Base-by-base conservation (phyloP, 2,888 invertebrate genomes). In the Aporophyla nigra region DNA sequence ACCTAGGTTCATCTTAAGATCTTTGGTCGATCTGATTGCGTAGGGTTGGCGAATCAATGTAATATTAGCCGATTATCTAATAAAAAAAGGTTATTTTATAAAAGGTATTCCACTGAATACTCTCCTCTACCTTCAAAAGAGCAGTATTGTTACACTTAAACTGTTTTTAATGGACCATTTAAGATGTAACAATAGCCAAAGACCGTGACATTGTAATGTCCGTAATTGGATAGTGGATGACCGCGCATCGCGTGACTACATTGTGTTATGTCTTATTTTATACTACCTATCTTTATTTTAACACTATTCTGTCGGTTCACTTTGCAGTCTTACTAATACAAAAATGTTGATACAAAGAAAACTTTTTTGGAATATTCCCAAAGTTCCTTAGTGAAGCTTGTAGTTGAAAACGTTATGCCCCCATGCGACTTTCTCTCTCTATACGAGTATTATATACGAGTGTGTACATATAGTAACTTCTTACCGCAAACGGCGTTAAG, bases 201-300 rank as follows among this genome's bases (percentile, higher is more conserved):
- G 46, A 71, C 77, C 70, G 43, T 74, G 78, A 68, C 83, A 84
- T 74, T 76, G 74, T 66, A 72, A 71, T 68, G 59, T 62, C 58
- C 51, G n/a, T 74, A 56, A 79, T 67, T 71, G 71, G 66, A 62
- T 71, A 74, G 76, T 66, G 75, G 69, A 59, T 72, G 76, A 80
- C 74, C 86, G 74, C 40, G 43, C 56, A 71, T 85, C 76, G 78
- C 88, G 80, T 88, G 85, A 76, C 71, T 80, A n/a, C 40, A 58
- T 49, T 40, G 33, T 40, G 21, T 78, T 54, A 58, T 49, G 51
- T 40, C 2, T 65, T 65, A 62, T 56, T 73, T 24, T 54, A 49
- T 49, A 49, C 40, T 68, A 54, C 40, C 12, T 71, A 49, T 49
- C 0, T 46, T 27, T 58, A 46, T n/a, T 16, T 33, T 27, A 66